Base-by-base conservation (phyloP, 2,888 invertebrate genomes). In the Athalia cordata region DNA sequence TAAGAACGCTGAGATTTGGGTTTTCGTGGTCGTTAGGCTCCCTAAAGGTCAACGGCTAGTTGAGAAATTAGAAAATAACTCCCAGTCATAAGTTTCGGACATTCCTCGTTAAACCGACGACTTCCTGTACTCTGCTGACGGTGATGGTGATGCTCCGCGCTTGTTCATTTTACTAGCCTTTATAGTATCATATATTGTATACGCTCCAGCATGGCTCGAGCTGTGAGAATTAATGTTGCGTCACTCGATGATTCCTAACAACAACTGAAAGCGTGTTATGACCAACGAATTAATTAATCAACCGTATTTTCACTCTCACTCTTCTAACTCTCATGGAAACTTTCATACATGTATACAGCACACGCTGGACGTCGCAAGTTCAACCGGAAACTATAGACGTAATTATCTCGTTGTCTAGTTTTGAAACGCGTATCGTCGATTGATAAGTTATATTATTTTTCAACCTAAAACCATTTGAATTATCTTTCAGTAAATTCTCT, bases 11-110 rank as follows among this genome's bases (percentile, higher is more conserved):
- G 64, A 64, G 64, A 64, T 64, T 64, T 64, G 4, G 8, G 9
- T 61, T 45, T 29, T 62, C 29, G 29, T 43, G 11, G 64, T 11
- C 45, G 64, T 11, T n/a, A 3, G 45, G 43, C 6, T 5, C 4
- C 55, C 52, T 29, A 43, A 55, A 67, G 67, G 67, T 67, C 67
- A 13, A 67, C 67, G n/a, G 13, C 9, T 50, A 11, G 45, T 15
- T 9, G 7, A 15, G 15, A 62, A 67, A 67, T 67, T 67, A 50
- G 67, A 67, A 50, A 67, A 67, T 67, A 67, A 67, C 43, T 50
- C 50, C 15, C 11, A 7, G 29, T 29, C 9, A 29, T 67, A 5
- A 4, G 67, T 43, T 68, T 68, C 29, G 68, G 55, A 11, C 43
- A 55, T 52, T 68, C 52, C 52, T 68, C 52, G 68, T 68, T 52